Evolutionary conservation across 1,140 invertebrate genomes (phyloP).

Genomic region (Zaprionus lachaisei): DNA sequence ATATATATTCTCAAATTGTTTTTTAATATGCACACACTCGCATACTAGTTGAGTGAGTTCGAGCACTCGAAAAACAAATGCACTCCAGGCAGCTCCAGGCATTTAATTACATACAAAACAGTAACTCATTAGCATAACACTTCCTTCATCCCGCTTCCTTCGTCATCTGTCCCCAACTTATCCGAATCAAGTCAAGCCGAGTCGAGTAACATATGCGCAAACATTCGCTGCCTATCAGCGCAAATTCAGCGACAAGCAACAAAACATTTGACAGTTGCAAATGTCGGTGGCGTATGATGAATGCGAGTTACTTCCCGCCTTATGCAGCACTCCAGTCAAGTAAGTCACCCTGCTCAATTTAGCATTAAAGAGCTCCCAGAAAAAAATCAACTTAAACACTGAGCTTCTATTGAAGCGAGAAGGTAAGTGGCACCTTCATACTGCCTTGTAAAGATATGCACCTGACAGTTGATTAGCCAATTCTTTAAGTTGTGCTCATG

Average conservation of each 20-base stretch:
- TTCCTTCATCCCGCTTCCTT: slow-evolving; percentile 10
- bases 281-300: slow-evolving; percentile 60
- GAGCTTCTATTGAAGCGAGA: not conserved
- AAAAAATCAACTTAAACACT: not conserved
- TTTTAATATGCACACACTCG: slow-evolving; percentile 48
- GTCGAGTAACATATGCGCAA: slow-evolving; percentile 63
- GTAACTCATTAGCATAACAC: slow-evolving; percentile 80
- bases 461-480: slow-evolving; percentile 51
- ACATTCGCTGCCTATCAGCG: slow-evolving; percentile 70
- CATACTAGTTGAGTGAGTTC: slow-evolving; percentile 2
- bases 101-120: slow-evolving; percentile 42
- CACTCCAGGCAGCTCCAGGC: slow-evolving; percentile 33
- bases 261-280: slow-evolving; percentile 76
- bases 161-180: slow-evolving; percentile 1
- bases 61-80: slow-evolving; percentile 32
- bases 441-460: slow-evolving; percentile 28
- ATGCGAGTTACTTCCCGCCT: slow-evolving; percentile 37
- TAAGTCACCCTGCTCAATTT: not conserved
- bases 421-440: not conserved
- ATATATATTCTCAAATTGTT: slow-evolving; percentile 58
- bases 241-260: slow-evolving; percentile 67
- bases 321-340: not conserved
- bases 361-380: not conserved
- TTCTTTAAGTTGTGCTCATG: slow-evolving; percentile 20
- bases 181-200: slow-evolving; percentile 19